These are phyloP conservation scores for Gambusia holbrooki DNA, from an alignment of 2,113 vertebrate genomes.

Conservation along the genomic window DNA sequence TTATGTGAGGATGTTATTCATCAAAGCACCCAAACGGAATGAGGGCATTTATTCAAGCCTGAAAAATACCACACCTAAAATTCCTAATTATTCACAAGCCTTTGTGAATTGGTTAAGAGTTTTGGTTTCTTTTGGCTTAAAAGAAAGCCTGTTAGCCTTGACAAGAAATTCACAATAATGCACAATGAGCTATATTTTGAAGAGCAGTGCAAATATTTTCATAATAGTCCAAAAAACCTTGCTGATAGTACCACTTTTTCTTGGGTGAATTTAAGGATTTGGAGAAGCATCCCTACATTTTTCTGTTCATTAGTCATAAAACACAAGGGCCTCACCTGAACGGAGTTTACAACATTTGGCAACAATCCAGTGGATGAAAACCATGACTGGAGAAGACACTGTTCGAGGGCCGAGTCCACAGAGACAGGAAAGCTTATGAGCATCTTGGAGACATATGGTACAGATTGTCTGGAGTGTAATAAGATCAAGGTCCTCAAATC, in stretches of 20 bases:
- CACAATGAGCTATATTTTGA: not conserved
- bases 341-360: constrained; percentile 35
- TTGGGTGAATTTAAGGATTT: constrained; percentile 17
- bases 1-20: constrained; percentile 60
- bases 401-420: constrained; percentile 20
- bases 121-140: constrained; percentile 1
- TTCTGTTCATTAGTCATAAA: constrained; percentile 28
- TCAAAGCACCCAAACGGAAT: constrained; percentile 41
- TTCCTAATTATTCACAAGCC: constrained; percentile 2
- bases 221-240: constrained; percentile 2
- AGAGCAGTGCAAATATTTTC: not conserved
- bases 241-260: not conserved
- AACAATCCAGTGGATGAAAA: constrained; percentile 18
- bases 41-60: constrained; percentile 44
- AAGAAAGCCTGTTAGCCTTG: not conserved
- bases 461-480: constrained; percentile 37
- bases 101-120: constrained; percentile 18
- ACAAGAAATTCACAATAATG: not conserved
- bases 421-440: constrained; percentile 31
- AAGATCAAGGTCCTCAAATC: constrained; percentile 46
- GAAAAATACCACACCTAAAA: constrained; percentile 46
- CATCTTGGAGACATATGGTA: constrained; percentile 58
- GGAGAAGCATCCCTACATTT: constrained; percentile 24
- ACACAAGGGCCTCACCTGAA: constrained; percentile 13
- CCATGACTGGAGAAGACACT: constrained; percentile 42